These are phyloP conservation scores for Mergus octosetaceus DNA, from an alignment of 2,797 vertebrate genomes.

Conservation along the genomic window DNA sequence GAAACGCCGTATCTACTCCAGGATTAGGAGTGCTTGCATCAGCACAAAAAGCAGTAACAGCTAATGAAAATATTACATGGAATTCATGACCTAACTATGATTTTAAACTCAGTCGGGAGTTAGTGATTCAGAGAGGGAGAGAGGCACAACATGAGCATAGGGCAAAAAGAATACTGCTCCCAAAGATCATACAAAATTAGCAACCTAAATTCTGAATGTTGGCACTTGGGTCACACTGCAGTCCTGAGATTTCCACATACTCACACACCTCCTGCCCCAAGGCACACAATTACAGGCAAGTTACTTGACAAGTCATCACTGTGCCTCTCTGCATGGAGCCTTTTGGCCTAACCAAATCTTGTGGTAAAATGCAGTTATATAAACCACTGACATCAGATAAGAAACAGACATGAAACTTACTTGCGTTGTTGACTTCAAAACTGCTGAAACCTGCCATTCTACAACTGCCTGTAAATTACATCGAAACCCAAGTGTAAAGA, in stretches of 20 bases:
- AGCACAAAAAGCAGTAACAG: slow-evolving; percentile 22
- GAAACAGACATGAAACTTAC: background rate
- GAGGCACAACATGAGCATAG: accelerated
- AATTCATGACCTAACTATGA: slow-evolving; percentile 15
- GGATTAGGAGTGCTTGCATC: slow-evolving; percentile 1
- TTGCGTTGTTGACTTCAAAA: background rate
- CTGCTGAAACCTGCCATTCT: slow-evolving; percentile 2
- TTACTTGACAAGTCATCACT: background rate
- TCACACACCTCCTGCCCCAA: background rate
- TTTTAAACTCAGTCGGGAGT: background rate
- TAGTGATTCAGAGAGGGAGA: background rate
- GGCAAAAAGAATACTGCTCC: background rate
- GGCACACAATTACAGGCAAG: background rate
- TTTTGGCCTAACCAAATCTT: background rate
- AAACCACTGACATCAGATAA: background rate
- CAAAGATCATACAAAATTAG: background rate
- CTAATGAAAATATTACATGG: slow-evolving; percentile 25
- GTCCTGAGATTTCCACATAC: background rate
- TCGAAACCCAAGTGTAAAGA: accelerated
- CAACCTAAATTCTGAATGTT: background rate
- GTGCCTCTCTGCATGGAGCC: background rate
- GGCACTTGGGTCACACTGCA: background rate
- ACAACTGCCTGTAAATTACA: background rate
- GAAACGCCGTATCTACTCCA: background rate
- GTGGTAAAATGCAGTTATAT: background rate